These are phyloP conservation scores for Bombus impatiens DNA, from an alignment of 1,140 invertebrate genomes.

Conservation along the genomic window DNA sequence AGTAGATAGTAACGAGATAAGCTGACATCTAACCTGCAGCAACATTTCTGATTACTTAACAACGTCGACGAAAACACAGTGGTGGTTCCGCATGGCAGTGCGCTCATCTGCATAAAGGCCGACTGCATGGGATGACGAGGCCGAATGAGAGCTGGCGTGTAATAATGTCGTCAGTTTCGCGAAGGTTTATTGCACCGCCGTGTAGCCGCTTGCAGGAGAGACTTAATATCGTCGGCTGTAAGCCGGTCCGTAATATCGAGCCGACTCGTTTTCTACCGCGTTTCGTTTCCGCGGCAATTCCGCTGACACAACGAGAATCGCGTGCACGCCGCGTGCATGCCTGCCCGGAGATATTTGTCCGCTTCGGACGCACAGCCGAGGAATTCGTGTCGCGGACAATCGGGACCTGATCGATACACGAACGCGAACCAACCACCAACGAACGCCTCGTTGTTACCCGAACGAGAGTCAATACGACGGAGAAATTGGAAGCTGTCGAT, in stretches of 20 bases:
- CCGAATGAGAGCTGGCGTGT: slow-evolving; percentile 17
- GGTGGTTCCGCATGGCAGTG: background rate
- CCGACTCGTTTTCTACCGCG: slow-evolving; percentile 22
- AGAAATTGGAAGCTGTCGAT: background rate
- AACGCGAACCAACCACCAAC: background rate
- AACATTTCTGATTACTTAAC: background rate
- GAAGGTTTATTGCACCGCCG: slow-evolving; percentile 43
- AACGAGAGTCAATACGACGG: background rate
- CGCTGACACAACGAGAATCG: slow-evolving; percentile 45
- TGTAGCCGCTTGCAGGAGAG: slow-evolving; percentile 4
- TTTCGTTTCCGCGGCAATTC: slow-evolving; percentile 34
- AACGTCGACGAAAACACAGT: background rate
- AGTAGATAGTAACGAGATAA: background rate
- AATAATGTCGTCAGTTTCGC: slow-evolving; percentile 48
- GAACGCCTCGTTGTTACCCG: background rate
- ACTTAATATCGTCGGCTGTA: slow-evolving; percentile 48
- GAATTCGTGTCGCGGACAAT: slow-evolving; percentile 38
- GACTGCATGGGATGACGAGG: background rate
- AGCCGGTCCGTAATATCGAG: slow-evolving; percentile 35
- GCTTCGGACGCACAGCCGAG: slow-evolving; percentile 20
- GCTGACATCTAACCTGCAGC: background rate
- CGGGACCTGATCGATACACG: slow-evolving; percentile 31
- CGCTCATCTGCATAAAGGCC: slow-evolving; percentile 18
- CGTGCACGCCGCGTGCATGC: slow-evolving; percentile 10
- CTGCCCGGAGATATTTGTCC: slow-evolving; percentile 35